These are phyloP conservation scores for Prochilodus magdalenae DNA, from an alignment of 2,113 vertebrate species.

Conservation along the genomic window DNA sequence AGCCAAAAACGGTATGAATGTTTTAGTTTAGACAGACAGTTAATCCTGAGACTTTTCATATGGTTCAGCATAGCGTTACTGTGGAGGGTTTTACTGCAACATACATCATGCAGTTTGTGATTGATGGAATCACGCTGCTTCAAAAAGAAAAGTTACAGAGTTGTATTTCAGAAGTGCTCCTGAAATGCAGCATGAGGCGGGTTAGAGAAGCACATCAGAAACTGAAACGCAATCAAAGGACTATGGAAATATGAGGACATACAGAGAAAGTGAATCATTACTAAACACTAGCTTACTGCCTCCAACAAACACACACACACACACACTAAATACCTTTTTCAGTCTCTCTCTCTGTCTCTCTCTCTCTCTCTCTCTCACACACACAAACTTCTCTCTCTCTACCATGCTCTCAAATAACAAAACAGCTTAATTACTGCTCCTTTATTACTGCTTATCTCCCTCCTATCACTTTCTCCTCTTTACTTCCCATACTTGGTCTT, in stretches of 20 bases:
- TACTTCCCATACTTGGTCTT: too few relatives aligned
- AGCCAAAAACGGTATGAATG: not conserved
- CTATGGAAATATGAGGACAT: slow-evolving; percentile 68
- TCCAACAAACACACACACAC: not conserved
- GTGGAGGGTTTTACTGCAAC: slow-evolving; percentile 49
- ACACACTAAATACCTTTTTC: not conserved
- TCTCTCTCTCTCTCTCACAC: not conserved
- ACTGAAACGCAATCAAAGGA: slow-evolving; percentile 44
- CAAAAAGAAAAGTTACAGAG: slow-evolving; percentile 51
- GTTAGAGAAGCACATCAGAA: slow-evolving; percentile 64
- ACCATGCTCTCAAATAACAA: too few relatives aligned
- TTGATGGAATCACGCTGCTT: slow-evolving; percentile 53
- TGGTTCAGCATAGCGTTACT: slow-evolving; percentile 26
- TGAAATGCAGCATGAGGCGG: slow-evolving; percentile 82
- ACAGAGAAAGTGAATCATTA: slow-evolving; percentile 50
- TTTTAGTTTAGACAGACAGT: slow-evolving; percentile 11
- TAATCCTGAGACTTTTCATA: not conserved
- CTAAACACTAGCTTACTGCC: slow-evolving; percentile 34
- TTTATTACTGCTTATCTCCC: not conserved
- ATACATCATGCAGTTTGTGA: slow-evolving; percentile 65
- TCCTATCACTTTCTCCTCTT: not conserved
- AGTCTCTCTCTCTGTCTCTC: not conserved
- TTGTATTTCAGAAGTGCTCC: slow-evolving; percentile 66
- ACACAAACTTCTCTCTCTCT: not conserved
- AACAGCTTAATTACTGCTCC: too few relatives aligned